phyloP scores from a whole-genome alignment of 2,888 invertebrate species.

The Drosophila fulvimacula region DNA sequence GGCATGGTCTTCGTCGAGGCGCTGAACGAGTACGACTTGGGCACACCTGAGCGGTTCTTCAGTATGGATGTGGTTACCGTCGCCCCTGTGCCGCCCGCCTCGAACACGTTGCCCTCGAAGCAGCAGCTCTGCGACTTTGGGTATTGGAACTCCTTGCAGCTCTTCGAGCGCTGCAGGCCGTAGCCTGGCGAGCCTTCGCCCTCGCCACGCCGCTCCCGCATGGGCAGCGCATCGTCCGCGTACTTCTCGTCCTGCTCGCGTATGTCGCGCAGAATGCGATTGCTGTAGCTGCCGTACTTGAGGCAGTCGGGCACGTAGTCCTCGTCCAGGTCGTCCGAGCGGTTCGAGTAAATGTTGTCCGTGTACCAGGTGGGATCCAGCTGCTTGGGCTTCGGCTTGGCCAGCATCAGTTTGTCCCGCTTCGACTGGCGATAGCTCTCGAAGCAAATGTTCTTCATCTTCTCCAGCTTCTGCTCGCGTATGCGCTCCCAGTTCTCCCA shows the following conservation, averaged over 20 bases:
- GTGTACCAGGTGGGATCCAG: slow-evolving; percentile 85
- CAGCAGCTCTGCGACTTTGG: slow-evolving; percentile 85
- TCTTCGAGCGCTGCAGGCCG: slow-evolving; percentile 82
- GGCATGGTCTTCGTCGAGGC: slow-evolving; percentile 83
- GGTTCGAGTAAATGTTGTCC: slow-evolving; percentile 85
- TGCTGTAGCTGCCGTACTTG: slow-evolving; percentile 80
- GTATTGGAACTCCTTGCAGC: slow-evolving; percentile 84
- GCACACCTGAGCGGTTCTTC: slow-evolving; percentile 81
- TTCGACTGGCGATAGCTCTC: slow-evolving; percentile 85
- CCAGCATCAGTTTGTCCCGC: slow-evolving; percentile 81
- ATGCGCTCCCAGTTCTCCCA: slow-evolving; percentile 85
- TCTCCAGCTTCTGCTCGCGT: slow-evolving; percentile 84
- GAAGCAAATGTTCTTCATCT: slow-evolving; percentile 85
- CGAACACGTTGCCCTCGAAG: slow-evolving; percentile 81
- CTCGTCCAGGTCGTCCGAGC: slow-evolving; percentile 84
- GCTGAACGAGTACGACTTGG: slow-evolving; percentile 85
- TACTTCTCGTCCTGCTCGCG: slow-evolving; percentile 82
- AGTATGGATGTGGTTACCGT: slow-evolving; percentile 72
- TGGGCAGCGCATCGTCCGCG: slow-evolving; percentile 54
- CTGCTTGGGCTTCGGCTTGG: slow-evolving; percentile 83
- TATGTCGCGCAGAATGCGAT: slow-evolving; percentile 81
- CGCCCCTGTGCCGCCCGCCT: slow-evolving; percentile 44
- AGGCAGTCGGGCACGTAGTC: slow-evolving; percentile 84
- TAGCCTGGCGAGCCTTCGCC: slow-evolving; percentile 81
- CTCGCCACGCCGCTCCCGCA: slow-evolving; percentile 76